phyloP scores from a whole-genome alignment of 2,113 vertebrate genomes.

The Halichoeres trimaculatus region DNA sequence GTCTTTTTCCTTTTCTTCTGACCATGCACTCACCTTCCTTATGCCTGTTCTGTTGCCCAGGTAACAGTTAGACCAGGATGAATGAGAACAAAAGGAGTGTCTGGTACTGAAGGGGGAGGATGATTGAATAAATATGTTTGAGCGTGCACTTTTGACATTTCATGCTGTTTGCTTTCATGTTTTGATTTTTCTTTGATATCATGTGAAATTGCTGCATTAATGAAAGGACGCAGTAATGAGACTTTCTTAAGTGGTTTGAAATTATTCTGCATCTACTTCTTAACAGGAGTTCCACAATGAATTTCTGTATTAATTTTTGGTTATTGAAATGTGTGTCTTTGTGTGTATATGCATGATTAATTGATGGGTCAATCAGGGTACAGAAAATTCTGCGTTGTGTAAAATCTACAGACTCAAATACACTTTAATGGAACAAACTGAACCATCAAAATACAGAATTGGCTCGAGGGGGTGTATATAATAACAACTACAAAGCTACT shows the following conservation, averaged over 20 bases:
- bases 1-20: conserved; percentile 23
- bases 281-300: too few species aligned
- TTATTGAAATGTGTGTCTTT: background rate
- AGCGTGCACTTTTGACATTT: background rate
- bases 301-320: too few species aligned
- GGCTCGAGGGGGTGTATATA: too few species aligned
- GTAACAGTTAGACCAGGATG: conserved; percentile 81
- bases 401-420: background rate
- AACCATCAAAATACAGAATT: too few species aligned
- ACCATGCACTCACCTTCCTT: conserved; percentile 63
- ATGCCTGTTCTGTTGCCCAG: conserved; percentile 78
- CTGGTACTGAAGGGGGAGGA: conserved; percentile 53
- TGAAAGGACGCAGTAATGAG: too few species aligned
- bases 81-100: conserved; percentile 64
- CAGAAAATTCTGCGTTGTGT: background rate
- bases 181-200: too few species aligned
- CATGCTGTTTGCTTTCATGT: background rate
- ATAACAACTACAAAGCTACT: too few species aligned
- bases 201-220: too few species aligned
- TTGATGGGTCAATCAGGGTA: background rate
- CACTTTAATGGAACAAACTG: background rate
- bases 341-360: background rate
- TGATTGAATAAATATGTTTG: background rate
- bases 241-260: too few species aligned
- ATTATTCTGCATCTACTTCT: too few species aligned